Base-by-base conservation (phyloP, 2,888 invertebrate species). In the Teinopalpus imperialis region DNA sequence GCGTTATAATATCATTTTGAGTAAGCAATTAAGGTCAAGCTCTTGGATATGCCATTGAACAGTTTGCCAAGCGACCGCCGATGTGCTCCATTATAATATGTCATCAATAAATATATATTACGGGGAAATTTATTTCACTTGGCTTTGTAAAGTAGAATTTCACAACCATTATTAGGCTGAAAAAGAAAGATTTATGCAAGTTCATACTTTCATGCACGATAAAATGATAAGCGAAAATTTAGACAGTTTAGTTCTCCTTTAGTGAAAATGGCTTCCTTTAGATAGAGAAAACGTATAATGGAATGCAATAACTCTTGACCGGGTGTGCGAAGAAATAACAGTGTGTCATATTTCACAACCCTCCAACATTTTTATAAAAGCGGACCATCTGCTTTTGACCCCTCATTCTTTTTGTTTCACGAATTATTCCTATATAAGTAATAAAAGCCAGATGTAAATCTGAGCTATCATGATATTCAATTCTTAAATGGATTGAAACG, bases 241-340 rank as follows among this genome's bases (percentile, higher is more conserved):
- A 81, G 80, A 81, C 75, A 76, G 73, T 75, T 81, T 81, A 81
- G 85, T 83, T 81, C 77, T 77, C 76, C 76, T 77, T 81, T 78
- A 76, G 86, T 78, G 85, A 77, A 86, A 88, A 88, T 83, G 80
- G 87, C 86, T 87, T 86, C 82, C 83, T 85, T 80, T 81, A 86
- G 85, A 87, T 87, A 87, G 85, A 87, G 86, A 72, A 85, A 86
- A 79, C 83, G 82, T 82, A 82, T 87, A 87, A 88, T 88, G 83
- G 87, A 88, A 87, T 88, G 87, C 88, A 83, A 87, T 87, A 88
- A 88, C 86, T 87, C 87, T 86, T 87, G 88, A 86, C 86, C 88
- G 87, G 88, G 83, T 88, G 88, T 82, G 87, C 88, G 87, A 83
- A 83, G 87, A 85, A 87, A 88, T 88, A 88, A 88, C 87, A 85